Percentiles rank a stretch among this genome's conserved stretches.
phyloP scores from a whole-genome alignment of 1,140 invertebrate species.

The Euura saliciscinereae region DNA sequence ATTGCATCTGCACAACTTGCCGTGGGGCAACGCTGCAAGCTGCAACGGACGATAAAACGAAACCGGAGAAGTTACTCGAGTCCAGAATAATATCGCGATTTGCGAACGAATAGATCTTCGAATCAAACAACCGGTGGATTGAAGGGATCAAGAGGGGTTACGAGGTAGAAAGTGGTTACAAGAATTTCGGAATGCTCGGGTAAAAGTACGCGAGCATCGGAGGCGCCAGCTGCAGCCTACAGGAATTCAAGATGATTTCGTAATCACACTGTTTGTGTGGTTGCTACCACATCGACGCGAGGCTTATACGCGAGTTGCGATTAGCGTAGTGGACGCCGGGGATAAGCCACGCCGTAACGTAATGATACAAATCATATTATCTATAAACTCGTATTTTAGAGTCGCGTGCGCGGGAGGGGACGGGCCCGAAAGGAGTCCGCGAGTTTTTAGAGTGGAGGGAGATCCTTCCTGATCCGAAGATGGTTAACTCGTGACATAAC shows the following conservation, averaged over 20 bases:
- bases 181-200: background rate
- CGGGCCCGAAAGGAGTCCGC: conserved; percentile 17
- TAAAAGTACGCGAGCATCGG: background rate
- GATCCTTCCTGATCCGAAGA: conserved; percentile 26
- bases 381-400: background rate
- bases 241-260: conserved; percentile 3
- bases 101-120: background rate
- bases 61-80: background rate
- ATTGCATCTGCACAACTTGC: background rate
- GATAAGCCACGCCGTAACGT: background rate
- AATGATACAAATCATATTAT: background rate
- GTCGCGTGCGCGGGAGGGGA: background rate
- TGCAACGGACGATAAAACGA: background rate
- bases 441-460: conserved; percentile 15
- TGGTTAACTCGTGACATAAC: conserved; percentile 31
- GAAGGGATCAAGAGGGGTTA: background rate
- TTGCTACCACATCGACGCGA: too few species aligned
- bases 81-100: background rate
- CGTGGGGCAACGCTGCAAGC: background rate
- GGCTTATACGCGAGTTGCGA: background rate
- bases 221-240: background rate
- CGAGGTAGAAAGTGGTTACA: background rate
- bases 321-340: background rate
- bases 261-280: background rate
- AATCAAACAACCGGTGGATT: background rate